A percentile compares a stretch with the other conserved stretches of the same genome.
phyloP scores from a whole-genome alignment of 2,888 invertebrate species.

The Hemaris fuciformis region DNA sequence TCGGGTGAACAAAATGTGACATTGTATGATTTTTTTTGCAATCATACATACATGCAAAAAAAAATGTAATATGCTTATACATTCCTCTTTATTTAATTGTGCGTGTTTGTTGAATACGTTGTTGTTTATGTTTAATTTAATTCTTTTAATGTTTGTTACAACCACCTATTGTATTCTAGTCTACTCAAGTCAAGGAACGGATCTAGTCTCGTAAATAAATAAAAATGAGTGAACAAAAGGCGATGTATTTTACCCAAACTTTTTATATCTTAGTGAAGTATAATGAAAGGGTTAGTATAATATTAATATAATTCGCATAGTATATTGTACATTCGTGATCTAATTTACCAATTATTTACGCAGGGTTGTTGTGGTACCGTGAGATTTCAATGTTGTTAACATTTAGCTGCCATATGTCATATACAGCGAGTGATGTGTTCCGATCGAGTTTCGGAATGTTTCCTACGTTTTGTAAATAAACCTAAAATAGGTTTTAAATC shows the following conservation, averaged over 20 bases:
- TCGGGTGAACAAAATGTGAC: constrained; percentile 10
- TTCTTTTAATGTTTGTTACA: constrained; percentile 42
- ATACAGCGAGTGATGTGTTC: constrained; percentile 6
- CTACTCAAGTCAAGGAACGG: constrained; percentile 43
- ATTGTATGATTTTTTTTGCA: neutral
- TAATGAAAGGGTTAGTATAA: constrained; percentile 26
- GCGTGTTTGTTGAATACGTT: constrained; percentile 44
- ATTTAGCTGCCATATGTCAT: neutral
- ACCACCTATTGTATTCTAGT: constrained; percentile 50
- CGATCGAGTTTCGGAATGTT: neutral
- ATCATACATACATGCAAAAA: constrained; percentile 1
- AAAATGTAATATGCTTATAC: constrained; percentile 37
- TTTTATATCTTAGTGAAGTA: constrained; percentile 48
- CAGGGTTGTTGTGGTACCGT: constrained; percentile 35
- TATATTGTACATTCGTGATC: constrained; percentile 17
- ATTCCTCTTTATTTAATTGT: constrained; percentile 50
- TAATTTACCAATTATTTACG: constrained; percentile 41
- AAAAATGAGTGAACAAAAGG: constrained; percentile 26
- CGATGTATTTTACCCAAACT: constrained; percentile 31
- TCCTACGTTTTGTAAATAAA: constrained; percentile 16
- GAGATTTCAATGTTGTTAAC: neutral
- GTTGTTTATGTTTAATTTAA: constrained; percentile 53
- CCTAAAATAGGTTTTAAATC: constrained; percentile 19
- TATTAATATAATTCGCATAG: constrained; percentile 19
- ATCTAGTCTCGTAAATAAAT: constrained; percentile 41